Conservation (phyloP, 2,113 vertebrate genomes). For the Lanius collurio region DNA sequence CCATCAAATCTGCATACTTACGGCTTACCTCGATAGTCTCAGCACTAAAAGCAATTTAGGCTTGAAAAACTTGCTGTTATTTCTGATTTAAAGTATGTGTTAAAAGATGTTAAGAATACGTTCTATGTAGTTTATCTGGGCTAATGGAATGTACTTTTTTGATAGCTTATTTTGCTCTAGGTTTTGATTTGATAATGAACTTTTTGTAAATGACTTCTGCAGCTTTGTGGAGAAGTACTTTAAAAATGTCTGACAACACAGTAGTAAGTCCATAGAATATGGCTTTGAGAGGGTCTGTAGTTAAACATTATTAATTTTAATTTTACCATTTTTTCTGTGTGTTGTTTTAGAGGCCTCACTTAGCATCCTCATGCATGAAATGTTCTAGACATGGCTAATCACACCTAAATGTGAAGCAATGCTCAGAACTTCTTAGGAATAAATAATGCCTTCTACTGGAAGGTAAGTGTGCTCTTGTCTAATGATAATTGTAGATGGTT, state of each 20-base stretch:
- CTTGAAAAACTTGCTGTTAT: not conserved
- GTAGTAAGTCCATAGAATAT: not conserved
- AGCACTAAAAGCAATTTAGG: not conserved
- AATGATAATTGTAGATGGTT: not conserved
- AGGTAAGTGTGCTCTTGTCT: not conserved
- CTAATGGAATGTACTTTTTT: not conserved
- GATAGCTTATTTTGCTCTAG: not conserved
- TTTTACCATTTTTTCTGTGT: not conserved
- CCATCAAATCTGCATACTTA: not conserved
- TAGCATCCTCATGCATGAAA: not conserved
- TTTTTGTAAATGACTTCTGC: not conserved
- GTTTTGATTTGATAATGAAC: not conserved
- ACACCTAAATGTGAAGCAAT: not conserved
- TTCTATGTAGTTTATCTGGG: not conserved
- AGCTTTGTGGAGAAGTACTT: not conserved
- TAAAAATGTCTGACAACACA: not conserved
- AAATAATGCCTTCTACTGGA: not conserved
- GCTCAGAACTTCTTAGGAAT: not conserved
- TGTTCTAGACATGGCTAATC: not conserved
- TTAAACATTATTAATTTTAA: not conserved
- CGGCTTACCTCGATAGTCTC: fast-evolving
- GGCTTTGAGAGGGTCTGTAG: not conserved
- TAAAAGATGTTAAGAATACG: not conserved
- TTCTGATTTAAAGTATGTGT: not conserved
- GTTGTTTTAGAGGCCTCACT: not conserved